Base-by-base conservation (phyloP, 2,113 vertebrate genomes). In the Hydrolagus affinis region DNA sequence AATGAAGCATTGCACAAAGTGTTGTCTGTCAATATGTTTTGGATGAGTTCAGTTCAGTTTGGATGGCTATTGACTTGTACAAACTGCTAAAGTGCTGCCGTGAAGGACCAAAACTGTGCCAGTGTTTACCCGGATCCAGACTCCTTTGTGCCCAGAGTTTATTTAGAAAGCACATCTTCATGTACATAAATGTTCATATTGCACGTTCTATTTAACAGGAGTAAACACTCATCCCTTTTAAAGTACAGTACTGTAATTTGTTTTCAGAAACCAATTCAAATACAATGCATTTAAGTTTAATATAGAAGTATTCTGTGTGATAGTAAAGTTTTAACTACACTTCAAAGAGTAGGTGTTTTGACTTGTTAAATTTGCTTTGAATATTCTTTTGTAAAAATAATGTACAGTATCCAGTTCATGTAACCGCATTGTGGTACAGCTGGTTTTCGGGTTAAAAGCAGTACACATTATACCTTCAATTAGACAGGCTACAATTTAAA, bases 401-500 rank as follows among this genome's bases (percentile, higher is more conserved):
- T 23, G n/a, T n/a, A 7, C 2, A n/a, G n/a, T n/a, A n/a, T n/a
- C 0, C 44, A 44, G 23, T 80, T 80, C 25, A 80, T 80, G n/a
- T 11, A 25, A 64, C 59, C 11, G 3, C 14, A 25, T 75, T 21
- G 56, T 80, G 10, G 8, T 80, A 0, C 11, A 80, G 60, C 57
- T 80, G 23, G 57, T 4, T 59, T 80, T 64, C 21, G 57, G 62
- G 11, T 80, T 44, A 80, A 59, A 62, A 80, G 17, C 57, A 80
- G 10, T 6, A 25, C n/a, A 62, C 60, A 8, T n/a, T 60, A 11
- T 76, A n/a, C n/a, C 19, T 76, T 80, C 59, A 62, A 62, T 44
- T 59, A 80, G 4, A 80, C 62, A 80, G 59, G 76, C 28, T 59
- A 80, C 28, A 59, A 62, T 64, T 80, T 62, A 14, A 57, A 80